Percentiles rank a stretch among this genome's conserved stretches.
Conservation (phyloP, 1,140 invertebrate species). For the Rhyacophila brunnea region DNA sequence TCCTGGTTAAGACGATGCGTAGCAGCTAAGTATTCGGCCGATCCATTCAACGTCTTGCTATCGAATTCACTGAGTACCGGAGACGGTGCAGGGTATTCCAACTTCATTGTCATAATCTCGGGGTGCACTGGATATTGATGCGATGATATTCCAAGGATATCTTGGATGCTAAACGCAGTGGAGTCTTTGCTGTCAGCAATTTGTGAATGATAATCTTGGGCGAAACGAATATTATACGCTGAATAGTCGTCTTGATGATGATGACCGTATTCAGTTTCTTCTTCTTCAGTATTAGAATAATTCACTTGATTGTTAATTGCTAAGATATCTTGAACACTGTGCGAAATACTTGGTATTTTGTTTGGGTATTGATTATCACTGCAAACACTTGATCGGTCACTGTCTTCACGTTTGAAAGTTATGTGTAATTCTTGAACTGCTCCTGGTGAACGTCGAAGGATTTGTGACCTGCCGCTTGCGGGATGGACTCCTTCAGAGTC, state of each 20-base stretch:
- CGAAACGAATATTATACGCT: slow-evolving; percentile 22
- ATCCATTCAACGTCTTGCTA: background rate
- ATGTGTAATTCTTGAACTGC: slow-evolving; percentile 3
- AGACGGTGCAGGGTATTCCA: slow-evolving; percentile 40
- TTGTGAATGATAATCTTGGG: slow-evolving; percentile 45
- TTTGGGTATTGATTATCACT: slow-evolving; percentile 14
- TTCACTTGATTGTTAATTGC: slow-evolving; percentile 32
- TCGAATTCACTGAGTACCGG: background rate
- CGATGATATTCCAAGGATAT: slow-evolving; percentile 47
- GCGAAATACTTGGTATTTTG: slow-evolving; percentile 37
- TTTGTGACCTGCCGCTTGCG: background rate
- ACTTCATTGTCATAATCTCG: slow-evolving; percentile 42
- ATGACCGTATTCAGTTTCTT: background rate
- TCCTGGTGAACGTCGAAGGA: background rate
- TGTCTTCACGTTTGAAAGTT: slow-evolving; percentile 10
- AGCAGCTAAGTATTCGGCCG: background rate
- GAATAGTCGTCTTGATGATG: slow-evolving; percentile 9
- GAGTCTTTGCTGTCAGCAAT: slow-evolving; percentile 51
- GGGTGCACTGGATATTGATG: slow-evolving; percentile 41
- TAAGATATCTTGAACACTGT: slow-evolving; percentile 51
- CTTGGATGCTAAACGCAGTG: slow-evolving; percentile 51
- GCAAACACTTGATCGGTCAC: background rate
- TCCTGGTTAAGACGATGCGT: background rate
- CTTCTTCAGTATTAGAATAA: slow-evolving; percentile 7
- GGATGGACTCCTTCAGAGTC: background rate